Conservation (phyloP, 2,888 invertebrate genomes). For the Eretmocerus hayati region DNA sequence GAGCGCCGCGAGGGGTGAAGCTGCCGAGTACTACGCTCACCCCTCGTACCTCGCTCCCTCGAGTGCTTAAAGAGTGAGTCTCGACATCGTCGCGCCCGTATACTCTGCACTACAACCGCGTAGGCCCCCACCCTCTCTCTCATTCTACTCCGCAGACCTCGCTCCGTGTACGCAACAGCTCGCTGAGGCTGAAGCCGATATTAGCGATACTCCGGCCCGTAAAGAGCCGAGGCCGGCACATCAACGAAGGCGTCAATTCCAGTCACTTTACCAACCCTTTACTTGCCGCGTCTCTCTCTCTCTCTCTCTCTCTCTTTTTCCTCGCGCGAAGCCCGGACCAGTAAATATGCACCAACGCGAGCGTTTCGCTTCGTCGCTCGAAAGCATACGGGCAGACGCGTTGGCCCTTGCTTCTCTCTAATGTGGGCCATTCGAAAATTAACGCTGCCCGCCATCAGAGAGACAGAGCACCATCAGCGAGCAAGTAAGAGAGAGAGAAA, state of each 20-base stretch:
- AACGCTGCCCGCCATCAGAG: no score
- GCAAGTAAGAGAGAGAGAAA: no score
- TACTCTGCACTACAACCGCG: no score
- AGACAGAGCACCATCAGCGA: no score
- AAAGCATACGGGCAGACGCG: not conserved
- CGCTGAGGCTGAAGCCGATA: no score
- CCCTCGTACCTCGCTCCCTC: conserved; percentile 15
- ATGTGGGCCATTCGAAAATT: conserved; percentile 16
- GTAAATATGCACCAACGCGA: no score
- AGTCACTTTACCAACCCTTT: conserved; percentile 44
- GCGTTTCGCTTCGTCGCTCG: not conserved
- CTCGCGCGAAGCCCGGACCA: no score
- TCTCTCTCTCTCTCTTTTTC: not conserved
- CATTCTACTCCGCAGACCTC: no score
- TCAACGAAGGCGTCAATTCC: conserved; percentile 36
- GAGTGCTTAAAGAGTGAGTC: conserved; percentile 11
- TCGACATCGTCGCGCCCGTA: no score
- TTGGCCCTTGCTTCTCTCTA: not conserved
- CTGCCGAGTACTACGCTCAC: no score
- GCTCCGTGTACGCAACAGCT: no score
- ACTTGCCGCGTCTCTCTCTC: conserved; percentile 14
- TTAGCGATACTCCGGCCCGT: conserved; percentile 45
- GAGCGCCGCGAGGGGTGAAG: conserved; percentile 26
- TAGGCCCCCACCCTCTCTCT: no score
- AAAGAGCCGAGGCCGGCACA: conserved; percentile 35